Evolutionary conservation across 2,113 vertebrate species (phyloP).

Genomic region (Pipa parva): DNA sequence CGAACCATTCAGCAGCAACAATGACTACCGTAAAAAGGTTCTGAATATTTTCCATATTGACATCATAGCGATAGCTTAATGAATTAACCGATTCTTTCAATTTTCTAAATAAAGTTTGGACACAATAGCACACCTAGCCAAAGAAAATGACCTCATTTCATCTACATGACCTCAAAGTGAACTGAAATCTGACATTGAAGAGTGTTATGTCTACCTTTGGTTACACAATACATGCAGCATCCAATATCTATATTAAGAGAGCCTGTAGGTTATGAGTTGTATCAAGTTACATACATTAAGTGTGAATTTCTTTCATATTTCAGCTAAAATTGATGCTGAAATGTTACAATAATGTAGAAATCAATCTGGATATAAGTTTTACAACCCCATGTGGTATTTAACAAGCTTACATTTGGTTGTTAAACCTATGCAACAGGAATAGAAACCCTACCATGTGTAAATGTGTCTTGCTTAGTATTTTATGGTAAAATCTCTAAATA

Average conservation of each 20-base stretch:
- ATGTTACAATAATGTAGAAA: slow-evolving; percentile 21
- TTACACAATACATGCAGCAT: neutral
- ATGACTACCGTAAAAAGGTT: too few relatives aligned
- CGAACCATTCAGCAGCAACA: too few relatives aligned
- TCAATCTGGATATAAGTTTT: slow-evolving; percentile 23
- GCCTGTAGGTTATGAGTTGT: neutral
- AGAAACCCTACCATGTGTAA: slow-evolving; percentile 19
- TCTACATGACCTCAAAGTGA: neutral
- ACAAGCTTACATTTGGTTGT: slow-evolving; percentile 7
- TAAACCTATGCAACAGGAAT: slow-evolving; percentile 10
- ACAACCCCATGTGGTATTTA: slow-evolving; percentile 16
- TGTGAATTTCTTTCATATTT: slow-evolving; percentile 16
- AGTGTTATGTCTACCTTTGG: neutral
- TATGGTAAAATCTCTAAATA: slow-evolving; percentile 21
- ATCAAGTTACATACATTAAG: slow-evolving; percentile 6
- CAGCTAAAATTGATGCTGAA: slow-evolving; percentile 11
- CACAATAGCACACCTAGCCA: too few relatives aligned
- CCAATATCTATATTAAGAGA: neutral
- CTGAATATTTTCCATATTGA: too few relatives aligned
- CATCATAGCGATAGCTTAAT: too few relatives aligned
- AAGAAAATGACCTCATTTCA: neutral
- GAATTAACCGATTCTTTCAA: too few relatives aligned
- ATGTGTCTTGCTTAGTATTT: slow-evolving; percentile 21
- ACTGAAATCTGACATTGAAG: neutral
- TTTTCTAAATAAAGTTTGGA: too few relatives aligned